Conservation (phyloP, 2,113 vertebrate species). For the Sinocyclocheilus rhinocerous region DNA sequence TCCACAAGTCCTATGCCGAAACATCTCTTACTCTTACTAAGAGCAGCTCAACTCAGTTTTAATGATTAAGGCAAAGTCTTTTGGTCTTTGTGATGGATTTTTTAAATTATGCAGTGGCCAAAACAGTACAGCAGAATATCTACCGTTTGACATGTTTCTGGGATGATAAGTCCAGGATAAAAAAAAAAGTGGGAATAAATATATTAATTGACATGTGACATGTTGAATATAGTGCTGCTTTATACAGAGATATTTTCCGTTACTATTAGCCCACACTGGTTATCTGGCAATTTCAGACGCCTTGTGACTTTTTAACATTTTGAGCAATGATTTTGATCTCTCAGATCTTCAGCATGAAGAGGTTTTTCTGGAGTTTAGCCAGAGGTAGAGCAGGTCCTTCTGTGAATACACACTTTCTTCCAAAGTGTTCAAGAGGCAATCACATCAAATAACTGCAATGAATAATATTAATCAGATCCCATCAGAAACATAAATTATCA, state of each 20-base stretch:
- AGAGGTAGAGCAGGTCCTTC: slow-evolving; percentile 3
- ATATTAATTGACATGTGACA: no score
- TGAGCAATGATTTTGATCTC: slow-evolving; percentile 13
- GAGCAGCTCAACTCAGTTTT: neutral
- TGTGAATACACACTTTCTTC: neutral
- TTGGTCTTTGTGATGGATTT: neutral
- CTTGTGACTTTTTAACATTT: slow-evolving; percentile 5
- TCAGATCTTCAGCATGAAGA: slow-evolving; percentile 1
- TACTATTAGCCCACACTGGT: neutral
- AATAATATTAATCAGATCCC: slow-evolving; percentile 48
- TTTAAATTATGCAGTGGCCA: neutral
- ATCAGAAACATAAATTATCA: slow-evolving; percentile 52
- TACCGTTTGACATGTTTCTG: neutral
- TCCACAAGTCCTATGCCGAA: neutral
- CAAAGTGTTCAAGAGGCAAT: slow-evolving; percentile 15
- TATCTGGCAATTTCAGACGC: neutral
- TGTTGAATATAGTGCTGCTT: neutral
- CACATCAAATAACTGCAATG: slow-evolving; percentile 27
- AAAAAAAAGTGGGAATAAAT: neutral
- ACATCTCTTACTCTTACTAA: neutral
- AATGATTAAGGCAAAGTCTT: neutral
- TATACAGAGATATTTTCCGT: neutral
- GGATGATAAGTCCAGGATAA: neutral
- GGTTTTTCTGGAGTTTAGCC: slow-evolving; percentile 16
- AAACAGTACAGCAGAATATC: neutral